A percentile compares a stretch with the other conserved stretches of the same genome.
phyloP scores from a whole-genome alignment of 1,140 invertebrate species.

The Drosophila mayri region DNA sequence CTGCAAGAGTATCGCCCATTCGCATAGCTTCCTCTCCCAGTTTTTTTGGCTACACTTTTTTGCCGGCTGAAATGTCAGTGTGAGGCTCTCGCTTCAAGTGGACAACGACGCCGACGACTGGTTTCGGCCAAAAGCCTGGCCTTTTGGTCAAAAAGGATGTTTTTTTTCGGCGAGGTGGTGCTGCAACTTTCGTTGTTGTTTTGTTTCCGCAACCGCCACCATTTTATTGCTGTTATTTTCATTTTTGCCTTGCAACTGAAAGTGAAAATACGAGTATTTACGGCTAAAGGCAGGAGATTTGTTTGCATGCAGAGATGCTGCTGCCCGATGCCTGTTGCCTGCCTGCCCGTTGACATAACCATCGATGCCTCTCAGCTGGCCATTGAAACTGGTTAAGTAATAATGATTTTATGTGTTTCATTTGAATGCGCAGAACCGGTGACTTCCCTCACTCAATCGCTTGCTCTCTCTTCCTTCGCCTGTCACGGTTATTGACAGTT shows the following conservation, averaged over 20 bases:
- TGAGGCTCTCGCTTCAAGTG: constrained; percentile 52
- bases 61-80: constrained; percentile 64
- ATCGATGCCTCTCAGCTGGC: constrained; percentile 48
- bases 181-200: constrained; percentile 71
- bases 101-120: constrained; percentile 49
- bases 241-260: constrained; percentile 58
- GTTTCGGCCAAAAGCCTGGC: constrained; percentile 57
- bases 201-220: constrained; percentile 74
- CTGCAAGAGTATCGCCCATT: neutral
- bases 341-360: constrained; percentile 59
- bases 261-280: constrained; percentile 70
- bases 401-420: constrained; percentile 38
- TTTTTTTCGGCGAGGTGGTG: constrained; percentile 56
- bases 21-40: constrained; percentile 20
- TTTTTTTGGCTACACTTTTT: constrained; percentile 21
- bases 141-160: constrained; percentile 76
- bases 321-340: constrained; percentile 27
- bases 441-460: constrained; percentile 8
- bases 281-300: constrained; percentile 44
- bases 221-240: constrained; percentile 60
- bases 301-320: constrained; percentile 56
- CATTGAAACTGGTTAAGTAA: constrained; percentile 55
- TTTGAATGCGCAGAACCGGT: constrained; percentile 38
- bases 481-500: neutral
- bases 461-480: neutral